These are phyloP conservation scores for Cepphus grylle DNA, from an alignment of 2,113 vertebrate species.

Conservation along the genomic window DNA sequence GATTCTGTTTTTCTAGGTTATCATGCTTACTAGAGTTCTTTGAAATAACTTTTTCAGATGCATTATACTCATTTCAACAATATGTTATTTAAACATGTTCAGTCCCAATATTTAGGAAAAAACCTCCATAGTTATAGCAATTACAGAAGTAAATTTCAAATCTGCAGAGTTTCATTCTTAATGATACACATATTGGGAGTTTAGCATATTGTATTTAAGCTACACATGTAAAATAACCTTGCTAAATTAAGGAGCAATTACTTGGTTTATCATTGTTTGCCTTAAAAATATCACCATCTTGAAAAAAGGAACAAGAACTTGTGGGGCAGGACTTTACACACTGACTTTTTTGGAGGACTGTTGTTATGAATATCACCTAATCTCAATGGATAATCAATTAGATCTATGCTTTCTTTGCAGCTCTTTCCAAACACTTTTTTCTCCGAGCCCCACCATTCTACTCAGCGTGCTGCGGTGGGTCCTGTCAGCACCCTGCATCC, in stretches of 20 bases:
- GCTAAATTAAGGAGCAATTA: conserved; percentile 20
- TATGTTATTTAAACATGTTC: neutral
- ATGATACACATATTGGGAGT: neutral
- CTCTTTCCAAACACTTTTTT: conserved; percentile 83
- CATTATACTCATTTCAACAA: neutral
- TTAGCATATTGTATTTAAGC: neutral
- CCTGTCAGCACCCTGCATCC: conserved; percentile 82
- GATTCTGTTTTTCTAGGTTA: neutral
- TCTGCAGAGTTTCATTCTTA: neutral
- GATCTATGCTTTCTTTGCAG: conserved; percentile 77
- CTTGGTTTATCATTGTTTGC: neutral
- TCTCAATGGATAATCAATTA: conserved; percentile 66
- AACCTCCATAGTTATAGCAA: neutral
- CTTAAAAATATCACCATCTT: conserved; percentile 48
- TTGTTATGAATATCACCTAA: conserved; percentile 46
- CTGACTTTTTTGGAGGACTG: conserved; percentile 15
- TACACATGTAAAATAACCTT: neutral
- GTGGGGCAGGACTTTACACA: conserved; percentile 44
- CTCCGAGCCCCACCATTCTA: conserved; percentile 80
- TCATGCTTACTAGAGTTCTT: neutral
- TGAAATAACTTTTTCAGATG: neutral
- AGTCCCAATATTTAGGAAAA: neutral
- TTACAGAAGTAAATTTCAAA: neutral
- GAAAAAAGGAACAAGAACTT: neutral
- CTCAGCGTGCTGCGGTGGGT: conserved; percentile 85